Percentiles rank a stretch among this genome's conserved stretches.
These are phyloP conservation scores for Pseudochirops corinnae DNA, from an alignment of 2,797 vertebrate genomes.

Conservation along the genomic window DNA sequence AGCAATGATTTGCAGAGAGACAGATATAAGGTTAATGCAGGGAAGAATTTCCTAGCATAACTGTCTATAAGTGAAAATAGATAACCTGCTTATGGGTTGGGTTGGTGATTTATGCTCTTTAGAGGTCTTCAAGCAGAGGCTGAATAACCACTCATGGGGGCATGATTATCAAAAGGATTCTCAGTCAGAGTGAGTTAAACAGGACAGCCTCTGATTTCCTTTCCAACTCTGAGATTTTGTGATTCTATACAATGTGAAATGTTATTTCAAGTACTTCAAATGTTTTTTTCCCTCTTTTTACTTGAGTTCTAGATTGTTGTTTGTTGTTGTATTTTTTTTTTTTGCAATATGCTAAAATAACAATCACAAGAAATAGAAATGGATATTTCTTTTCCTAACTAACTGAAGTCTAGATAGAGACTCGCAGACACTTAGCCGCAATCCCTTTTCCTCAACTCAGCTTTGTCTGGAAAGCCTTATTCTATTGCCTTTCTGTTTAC, in stretches of 20 bases:
- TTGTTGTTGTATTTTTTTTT: too few species aligned
- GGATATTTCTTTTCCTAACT: not conserved
- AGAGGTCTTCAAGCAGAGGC: not conserved
- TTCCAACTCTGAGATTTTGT: not conserved
- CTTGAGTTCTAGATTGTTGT: not conserved
- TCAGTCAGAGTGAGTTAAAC: not conserved
- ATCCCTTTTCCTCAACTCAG: not conserved
- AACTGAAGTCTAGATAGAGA: not conserved
- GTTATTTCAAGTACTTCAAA: not conserved
- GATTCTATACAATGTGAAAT: not conserved
- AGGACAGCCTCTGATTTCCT: not conserved
- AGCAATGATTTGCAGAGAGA: not conserved
- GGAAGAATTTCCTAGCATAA: not conserved
- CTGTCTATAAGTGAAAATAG: not conserved
- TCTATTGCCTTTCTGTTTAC: not conserved
- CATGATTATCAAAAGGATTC: not conserved
- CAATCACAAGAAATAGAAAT: not conserved
- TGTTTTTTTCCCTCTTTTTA: not conserved
- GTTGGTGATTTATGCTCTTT: not conserved
- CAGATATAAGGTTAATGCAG: not conserved
- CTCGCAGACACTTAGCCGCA: not conserved
- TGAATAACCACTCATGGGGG: not conserved
- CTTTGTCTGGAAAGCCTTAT: not conserved
- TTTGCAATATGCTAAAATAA: not conserved
- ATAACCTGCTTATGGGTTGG: not conserved